phyloP scores from a whole-genome alignment of 2,797 vertebrate species.

The Gobio occitaniae region DNA sequence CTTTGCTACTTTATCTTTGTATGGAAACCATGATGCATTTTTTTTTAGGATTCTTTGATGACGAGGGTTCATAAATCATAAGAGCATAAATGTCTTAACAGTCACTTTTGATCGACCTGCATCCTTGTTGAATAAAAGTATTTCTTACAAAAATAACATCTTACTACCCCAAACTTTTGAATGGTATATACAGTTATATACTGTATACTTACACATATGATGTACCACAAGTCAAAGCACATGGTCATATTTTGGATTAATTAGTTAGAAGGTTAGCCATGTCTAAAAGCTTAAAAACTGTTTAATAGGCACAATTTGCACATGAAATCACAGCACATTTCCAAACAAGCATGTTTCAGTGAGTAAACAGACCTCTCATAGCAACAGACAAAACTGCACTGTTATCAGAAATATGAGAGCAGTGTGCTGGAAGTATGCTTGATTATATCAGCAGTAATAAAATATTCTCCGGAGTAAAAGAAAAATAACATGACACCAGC shows the following conservation, averaged over 20 bases:
- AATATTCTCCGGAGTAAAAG: constrained; percentile 24
- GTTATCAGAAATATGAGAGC: constrained; percentile 36
- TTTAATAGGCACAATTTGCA: not conserved
- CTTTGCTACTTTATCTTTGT: not conserved
- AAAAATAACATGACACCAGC: constrained; percentile 7
- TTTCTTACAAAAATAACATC: no score
- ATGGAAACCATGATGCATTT: not conserved
- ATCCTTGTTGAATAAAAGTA: no score
- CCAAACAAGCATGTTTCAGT: constrained; percentile 1
- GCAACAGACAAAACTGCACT: constrained; percentile 13
- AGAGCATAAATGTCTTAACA: no score
- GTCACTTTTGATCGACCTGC: no score
- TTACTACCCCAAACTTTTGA: not conserved
- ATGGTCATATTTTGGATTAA: not conserved
- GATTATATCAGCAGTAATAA: constrained; percentile 28
- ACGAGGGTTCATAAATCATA: no score
- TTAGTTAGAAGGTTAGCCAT: not conserved
- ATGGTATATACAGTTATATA: not conserved
- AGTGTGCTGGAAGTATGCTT: constrained; percentile 17
- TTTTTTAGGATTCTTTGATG: not conserved
- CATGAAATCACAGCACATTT: not conserved
- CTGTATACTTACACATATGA: not conserved
- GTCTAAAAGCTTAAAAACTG: not conserved
- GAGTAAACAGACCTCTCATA: not conserved
- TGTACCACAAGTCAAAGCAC: not conserved